Percentiles rank a stretch among this genome's conserved stretches.
Conservation (phyloP, 2,113 vertebrate genomes). For the Anoplopoma fimbria region DNA sequence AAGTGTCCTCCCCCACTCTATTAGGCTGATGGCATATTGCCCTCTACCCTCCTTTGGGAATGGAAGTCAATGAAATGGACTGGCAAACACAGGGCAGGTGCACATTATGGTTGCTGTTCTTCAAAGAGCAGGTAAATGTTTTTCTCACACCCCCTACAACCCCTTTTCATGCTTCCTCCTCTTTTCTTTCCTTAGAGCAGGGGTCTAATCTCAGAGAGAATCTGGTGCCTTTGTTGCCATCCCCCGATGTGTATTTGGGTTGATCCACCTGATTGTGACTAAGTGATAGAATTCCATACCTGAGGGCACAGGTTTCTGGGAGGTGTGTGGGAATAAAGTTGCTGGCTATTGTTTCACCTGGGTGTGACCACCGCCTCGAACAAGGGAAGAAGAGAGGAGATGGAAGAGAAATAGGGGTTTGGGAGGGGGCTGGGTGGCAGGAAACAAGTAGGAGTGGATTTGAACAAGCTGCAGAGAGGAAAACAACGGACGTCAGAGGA, state of each 20-base stretch:
- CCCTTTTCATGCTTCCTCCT: conserved; percentile 12
- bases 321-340: conserved; percentile 76
- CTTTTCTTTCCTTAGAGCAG: conserved; percentile 42
- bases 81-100: conserved; percentile 29
- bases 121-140: conserved; percentile 26
- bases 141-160: conserved; percentile 8
- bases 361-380: conserved; percentile 70
- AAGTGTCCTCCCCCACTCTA: conserved; percentile 60
- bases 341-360: conserved; percentile 77
- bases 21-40: conserved; percentile 70
- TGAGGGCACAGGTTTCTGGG: conserved; percentile 76
- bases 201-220: conserved; percentile 74
- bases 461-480: conserved; percentile 44
- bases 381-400: conserved; percentile 59
- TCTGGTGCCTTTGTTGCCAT: conserved; percentile 70
- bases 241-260: conserved; percentile 75
- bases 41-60: conserved; percentile 62
- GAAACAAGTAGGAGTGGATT: conserved; percentile 39
- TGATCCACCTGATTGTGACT: conserved; percentile 79
- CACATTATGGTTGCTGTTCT: conserved; percentile 25
- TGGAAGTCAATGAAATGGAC: conserved; percentile 62
- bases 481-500: conserved; percentile 44
- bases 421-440: conserved; percentile 52
- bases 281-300: conserved; percentile 85
- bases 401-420: conserved; percentile 34